These are phyloP conservation scores for Eupithecia tripunctaria DNA, from an alignment of 2,888 invertebrate species.

Conservation along the genomic window DNA sequence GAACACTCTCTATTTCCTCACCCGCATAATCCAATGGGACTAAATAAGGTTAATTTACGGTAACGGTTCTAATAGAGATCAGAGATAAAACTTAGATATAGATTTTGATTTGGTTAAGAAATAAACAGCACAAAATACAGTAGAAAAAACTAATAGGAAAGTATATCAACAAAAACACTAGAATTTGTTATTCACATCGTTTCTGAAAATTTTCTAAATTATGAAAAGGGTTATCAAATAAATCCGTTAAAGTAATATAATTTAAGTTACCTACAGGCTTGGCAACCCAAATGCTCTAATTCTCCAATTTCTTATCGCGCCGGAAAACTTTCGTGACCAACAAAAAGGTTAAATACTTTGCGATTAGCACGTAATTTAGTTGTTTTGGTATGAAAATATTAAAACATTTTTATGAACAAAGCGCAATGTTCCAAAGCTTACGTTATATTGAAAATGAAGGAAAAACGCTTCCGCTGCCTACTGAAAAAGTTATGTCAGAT, in stretches of 20 bases:
- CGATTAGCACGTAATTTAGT: conserved; percentile 42
- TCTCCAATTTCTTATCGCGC: conserved; percentile 36
- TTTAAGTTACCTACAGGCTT: neutral
- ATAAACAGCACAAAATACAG: too few species aligned
- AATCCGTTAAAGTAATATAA: neutral
- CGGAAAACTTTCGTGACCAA: conserved; percentile 40
- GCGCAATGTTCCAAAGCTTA: too few species aligned
- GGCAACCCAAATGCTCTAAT: conserved; percentile 15
- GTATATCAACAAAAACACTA: too few species aligned
- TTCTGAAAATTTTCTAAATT: neutral
- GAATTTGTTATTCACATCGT: too few species aligned
- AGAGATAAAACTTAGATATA: neutral
- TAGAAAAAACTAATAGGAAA: too few species aligned
- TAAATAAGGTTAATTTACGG: neutral
- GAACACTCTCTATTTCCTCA: too few species aligned
- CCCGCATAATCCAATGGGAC: too few species aligned
- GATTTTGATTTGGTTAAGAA: too few species aligned
- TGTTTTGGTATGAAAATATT: conserved; percentile 21
- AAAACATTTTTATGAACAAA: neutral
- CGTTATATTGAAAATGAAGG: too few species aligned
- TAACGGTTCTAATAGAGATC: neutral
- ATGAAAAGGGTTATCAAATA: neutral
- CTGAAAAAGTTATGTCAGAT: too few species aligned
- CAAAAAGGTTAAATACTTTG: conserved; percentile 32
- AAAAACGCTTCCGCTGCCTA: too few species aligned